Percentiles rank a stretch among this genome's conserved stretches.
Evolutionary conservation across 1,140 invertebrate species (phyloP).

Genomic region (Hylyphantes graminicola): DNA sequence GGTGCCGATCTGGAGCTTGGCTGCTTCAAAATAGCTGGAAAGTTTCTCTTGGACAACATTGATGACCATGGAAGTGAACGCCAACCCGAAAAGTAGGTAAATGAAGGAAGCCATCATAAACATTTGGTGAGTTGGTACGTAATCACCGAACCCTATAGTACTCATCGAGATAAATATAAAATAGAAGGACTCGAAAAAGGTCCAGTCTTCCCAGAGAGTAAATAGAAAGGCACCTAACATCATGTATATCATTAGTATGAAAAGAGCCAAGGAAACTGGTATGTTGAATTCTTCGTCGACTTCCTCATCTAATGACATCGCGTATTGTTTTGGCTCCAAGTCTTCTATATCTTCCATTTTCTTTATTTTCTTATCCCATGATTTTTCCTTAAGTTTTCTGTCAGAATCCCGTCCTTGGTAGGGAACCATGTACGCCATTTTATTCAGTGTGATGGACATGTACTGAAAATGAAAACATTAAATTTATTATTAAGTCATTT

Average conservation of each 20-base stretch:
- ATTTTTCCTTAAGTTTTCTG: neutral
- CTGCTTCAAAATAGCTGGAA: constrained; percentile 84
- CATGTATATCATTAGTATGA: constrained; percentile 85
- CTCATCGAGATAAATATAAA: constrained; percentile 96
- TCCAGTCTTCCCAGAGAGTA: constrained; percentile 83
- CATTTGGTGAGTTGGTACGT: constrained; percentile 86
- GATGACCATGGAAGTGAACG: constrained; percentile 96
- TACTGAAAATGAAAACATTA: constrained; percentile 52
- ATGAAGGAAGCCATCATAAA: constrained; percentile 93
- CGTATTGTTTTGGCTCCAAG: neutral
- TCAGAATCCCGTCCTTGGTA: constrained; percentile 32
- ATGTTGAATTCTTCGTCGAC: constrained; percentile 94
- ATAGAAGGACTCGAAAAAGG: constrained; percentile 89
- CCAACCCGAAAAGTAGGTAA: constrained; percentile 92
- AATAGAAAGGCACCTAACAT: constrained; percentile 84
- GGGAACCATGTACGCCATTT: constrained; percentile 59
- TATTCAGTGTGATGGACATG: constrained; percentile 60
- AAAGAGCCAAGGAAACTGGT: constrained; percentile 85
- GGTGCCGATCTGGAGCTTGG: constrained; percentile 86
- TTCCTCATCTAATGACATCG: constrained; percentile 50
- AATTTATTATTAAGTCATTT: neutral
- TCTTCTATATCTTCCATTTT: constrained; percentile 19
- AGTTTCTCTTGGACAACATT: constrained; percentile 91
- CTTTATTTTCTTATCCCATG: constrained; percentile 1
- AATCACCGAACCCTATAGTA: constrained; percentile 93